Conservation (phyloP, 2,888 invertebrate genomes). For the Ptilodon capucinus region DNA sequence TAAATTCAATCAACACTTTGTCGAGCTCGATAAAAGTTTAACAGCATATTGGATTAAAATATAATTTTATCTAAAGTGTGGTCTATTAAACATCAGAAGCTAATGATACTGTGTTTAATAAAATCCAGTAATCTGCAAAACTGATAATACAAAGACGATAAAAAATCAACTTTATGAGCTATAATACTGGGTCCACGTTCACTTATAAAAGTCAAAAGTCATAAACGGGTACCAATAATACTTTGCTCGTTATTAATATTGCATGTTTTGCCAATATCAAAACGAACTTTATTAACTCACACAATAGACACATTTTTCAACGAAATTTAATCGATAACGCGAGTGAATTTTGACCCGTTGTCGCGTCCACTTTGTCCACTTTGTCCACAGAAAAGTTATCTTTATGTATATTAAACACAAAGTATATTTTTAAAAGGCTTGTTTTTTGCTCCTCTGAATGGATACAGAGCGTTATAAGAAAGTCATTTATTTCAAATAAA, state of each 20-base stretch:
- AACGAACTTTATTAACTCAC: too few species aligned
- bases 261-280: too few species aligned
- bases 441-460: too few species aligned
- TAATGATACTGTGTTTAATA: neutral
- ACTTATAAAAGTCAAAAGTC: neutral
- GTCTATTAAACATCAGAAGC: neutral
- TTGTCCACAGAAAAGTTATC: too few species aligned
- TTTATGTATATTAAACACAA: too few species aligned
- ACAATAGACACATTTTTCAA: too few species aligned
- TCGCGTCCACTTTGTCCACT: too few species aligned
- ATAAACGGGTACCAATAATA: neutral
- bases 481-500: too few species aligned
- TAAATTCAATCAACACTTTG: constrained; percentile 3
- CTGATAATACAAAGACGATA: neutral
- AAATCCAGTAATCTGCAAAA: neutral
- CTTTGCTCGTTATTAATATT: neutral
- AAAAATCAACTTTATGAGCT: neutral
- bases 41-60: neutral
- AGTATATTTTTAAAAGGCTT: too few species aligned
- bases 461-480: too few species aligned
- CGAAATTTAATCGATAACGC: too few species aligned
- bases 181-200: neutral
- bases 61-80: neutral
- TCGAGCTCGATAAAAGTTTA: neutral
- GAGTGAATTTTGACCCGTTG: too few species aligned